A percentile compares a stretch with the other conserved stretches of the same genome.
Evolutionary conservation across 2,888 invertebrate genomes (phyloP).

Genomic region (Alcis repandata): DNA sequence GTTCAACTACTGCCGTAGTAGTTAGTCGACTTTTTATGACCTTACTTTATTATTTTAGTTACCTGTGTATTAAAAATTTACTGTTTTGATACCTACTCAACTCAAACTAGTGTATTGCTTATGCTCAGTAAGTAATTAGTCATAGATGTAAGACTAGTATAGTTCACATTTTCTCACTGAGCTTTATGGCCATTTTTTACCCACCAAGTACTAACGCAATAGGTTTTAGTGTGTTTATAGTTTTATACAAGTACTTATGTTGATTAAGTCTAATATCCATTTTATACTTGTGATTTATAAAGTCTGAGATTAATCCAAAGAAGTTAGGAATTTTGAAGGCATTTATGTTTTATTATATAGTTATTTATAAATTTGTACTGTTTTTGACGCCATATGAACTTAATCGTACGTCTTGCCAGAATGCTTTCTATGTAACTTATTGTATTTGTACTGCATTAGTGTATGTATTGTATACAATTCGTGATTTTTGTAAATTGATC

Average conservation of each 20-base stretch:
- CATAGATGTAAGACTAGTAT: constrained; percentile 45
- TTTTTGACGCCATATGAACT: constrained; percentile 34
- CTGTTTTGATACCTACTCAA: constrained; percentile 30
- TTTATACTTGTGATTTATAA: constrained; percentile 59
- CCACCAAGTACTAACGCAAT: constrained; percentile 33
- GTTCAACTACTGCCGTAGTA: neutral
- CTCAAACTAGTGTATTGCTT: constrained; percentile 37
- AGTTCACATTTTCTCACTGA: constrained; percentile 40
- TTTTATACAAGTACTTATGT: constrained; percentile 44
- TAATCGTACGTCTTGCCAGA: constrained; percentile 61
- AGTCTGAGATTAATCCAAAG: constrained; percentile 73
- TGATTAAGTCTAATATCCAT: constrained; percentile 42
- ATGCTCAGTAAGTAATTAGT: constrained; percentile 40
- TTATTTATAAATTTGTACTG: constrained; percentile 53
- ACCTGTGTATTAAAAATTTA: constrained; percentile 49
- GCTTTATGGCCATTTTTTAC: constrained; percentile 41
- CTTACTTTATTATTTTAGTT: constrained; percentile 46
- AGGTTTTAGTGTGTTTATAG: constrained; percentile 42
- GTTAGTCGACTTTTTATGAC: constrained; percentile 18
- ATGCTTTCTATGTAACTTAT: constrained; percentile 61
- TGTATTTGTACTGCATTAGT: constrained; percentile 58
- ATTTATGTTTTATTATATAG: constrained; percentile 46
- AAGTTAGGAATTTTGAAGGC: constrained; percentile 46
- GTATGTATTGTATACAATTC: constrained; percentile 58
- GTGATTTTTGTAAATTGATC: constrained; percentile 75